These are phyloP conservation scores for Thunnus maccoyii DNA, from an alignment of 2,113 vertebrate species.

Conservation along the genomic window DNA sequence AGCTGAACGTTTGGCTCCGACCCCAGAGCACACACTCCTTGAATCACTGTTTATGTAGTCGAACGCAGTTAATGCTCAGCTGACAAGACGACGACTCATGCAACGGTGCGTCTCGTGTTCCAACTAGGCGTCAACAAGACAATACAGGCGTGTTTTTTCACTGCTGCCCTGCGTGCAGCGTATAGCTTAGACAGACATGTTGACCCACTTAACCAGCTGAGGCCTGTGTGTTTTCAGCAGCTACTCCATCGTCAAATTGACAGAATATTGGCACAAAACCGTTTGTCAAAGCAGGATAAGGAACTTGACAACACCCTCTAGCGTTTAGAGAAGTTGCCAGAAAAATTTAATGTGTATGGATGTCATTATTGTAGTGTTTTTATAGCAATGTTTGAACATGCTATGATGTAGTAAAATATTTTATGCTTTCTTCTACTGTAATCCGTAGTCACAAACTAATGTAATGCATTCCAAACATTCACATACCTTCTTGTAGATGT, in stretches of 20 bases:
- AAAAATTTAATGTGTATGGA: neutral
- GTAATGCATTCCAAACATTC: conserved; percentile 10
- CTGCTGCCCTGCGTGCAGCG: conserved; percentile 22
- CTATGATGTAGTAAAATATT: neutral
- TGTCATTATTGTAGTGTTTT: neutral
- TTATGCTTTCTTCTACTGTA: neutral
- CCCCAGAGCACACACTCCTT: conserved; percentile 26
- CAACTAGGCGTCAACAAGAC: conserved; percentile 63
- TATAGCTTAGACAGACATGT: conserved; percentile 64
- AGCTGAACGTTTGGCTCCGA: conserved; percentile 53
- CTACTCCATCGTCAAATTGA: conserved; percentile 33
- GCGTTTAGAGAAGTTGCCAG: conserved; percentile 17
- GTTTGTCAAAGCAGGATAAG: conserved; percentile 13
- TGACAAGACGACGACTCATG: conserved; percentile 19
- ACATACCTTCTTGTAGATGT: neutral
- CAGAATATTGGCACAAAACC: conserved; percentile 43
- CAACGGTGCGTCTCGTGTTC: conserved; percentile 30
- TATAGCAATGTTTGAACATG: neutral
- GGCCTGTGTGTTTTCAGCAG: conserved; percentile 33
- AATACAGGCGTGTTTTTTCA: conserved; percentile 55
- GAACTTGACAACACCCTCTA: conserved; percentile 30
- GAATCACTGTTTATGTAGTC: conserved; percentile 51
- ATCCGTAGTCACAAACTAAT: conserved; percentile 2
- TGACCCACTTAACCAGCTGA: conserved; percentile 65
- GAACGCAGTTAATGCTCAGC: conserved; percentile 45